phyloP scores from a whole-genome alignment of 2,797 vertebrate genomes.

The Amazona finschi region DNA sequence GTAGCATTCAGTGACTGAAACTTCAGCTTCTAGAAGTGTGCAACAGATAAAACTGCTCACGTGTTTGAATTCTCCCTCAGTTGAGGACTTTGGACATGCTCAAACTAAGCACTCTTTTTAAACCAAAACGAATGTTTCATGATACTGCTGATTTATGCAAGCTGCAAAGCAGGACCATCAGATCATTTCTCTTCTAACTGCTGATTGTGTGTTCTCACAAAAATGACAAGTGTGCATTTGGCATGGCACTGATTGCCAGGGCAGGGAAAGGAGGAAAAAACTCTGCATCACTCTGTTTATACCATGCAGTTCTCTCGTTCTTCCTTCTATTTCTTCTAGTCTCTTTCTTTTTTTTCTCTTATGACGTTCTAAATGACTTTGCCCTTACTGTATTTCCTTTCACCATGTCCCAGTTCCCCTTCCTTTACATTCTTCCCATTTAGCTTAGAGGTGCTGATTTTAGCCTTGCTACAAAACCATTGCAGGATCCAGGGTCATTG shows the following conservation, averaged over 20 bases:
- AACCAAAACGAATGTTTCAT: background rate
- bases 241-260: background rate
- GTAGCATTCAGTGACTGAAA: background rate
- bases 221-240: background rate
- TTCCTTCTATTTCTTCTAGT: background rate
- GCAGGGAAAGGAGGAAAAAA: background rate
- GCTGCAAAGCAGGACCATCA: background rate
- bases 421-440: background rate
- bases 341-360: background rate
- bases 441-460: constrained; percentile 9
- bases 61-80: background rate
- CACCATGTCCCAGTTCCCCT: background rate
- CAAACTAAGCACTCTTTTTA: background rate
- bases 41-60: background rate
- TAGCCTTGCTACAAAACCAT: background rate
- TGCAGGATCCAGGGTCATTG: background rate
- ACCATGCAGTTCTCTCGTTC: background rate
- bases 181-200: background rate
- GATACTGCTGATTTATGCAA: background rate
- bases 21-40: background rate
- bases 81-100: background rate
- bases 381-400: background rate
- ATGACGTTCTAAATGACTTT: background rate
- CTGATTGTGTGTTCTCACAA: background rate
- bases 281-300: background rate